phyloP scores from a whole-genome alignment of 92 coral and sea anemone genomes.

The Palythoa grandis region DNA sequence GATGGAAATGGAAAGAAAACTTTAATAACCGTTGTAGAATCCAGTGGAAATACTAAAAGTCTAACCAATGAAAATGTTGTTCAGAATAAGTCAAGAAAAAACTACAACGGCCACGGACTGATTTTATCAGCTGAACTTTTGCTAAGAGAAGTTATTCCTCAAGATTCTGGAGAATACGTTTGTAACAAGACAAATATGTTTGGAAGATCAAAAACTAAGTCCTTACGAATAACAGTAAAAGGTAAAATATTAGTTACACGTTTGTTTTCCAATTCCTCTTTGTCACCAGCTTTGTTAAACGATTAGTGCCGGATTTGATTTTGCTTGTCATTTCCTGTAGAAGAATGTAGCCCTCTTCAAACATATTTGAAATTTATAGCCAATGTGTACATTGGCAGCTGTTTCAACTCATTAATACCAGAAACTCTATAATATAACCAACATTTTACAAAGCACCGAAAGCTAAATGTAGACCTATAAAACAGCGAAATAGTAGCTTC shows the following conservation, averaged over 20 bases:
- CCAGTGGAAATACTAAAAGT: background rate
- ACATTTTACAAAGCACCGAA: too few species aligned
- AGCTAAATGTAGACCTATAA: too few species aligned
- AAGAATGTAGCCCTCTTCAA: background rate
- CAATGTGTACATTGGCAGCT: too few species aligned
- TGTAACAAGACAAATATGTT: constrained; percentile 65
- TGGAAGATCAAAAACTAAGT: constrained; percentile 43
- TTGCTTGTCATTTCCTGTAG: background rate
- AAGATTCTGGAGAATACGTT: constrained; percentile 72
- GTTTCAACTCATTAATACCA: too few species aligned
- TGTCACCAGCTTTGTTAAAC: too few species aligned
- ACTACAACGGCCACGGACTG: background rate
- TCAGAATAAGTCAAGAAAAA: background rate
- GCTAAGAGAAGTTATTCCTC: constrained; percentile 39
- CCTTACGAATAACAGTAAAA: constrained; percentile 59
- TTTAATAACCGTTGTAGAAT: background rate
- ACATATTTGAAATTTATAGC: too few species aligned
- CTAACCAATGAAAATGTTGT: background rate
- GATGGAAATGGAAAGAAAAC: constrained; percentile 10
- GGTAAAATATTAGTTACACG: constrained; percentile 43
- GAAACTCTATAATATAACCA: too few species aligned
- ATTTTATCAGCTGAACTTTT: constrained; percentile 1
- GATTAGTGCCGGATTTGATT: background rate
- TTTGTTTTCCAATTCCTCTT: background rate
- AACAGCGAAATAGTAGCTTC: too few species aligned